These are phyloP conservation scores for Drosophila barbarae DNA, from an alignment of 2,888 invertebrate species.

Conservation along the genomic window DNA sequence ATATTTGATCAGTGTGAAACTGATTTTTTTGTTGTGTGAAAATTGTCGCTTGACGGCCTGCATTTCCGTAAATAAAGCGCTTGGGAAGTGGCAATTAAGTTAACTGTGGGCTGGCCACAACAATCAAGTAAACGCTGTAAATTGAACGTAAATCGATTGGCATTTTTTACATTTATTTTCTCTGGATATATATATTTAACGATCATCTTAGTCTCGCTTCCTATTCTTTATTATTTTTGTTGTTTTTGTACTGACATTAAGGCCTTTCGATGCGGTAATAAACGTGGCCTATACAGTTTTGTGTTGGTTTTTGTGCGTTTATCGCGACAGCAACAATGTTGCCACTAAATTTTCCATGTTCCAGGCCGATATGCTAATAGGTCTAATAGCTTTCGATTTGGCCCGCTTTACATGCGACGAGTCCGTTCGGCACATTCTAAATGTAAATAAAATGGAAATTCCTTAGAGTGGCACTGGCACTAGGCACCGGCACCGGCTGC, in stretches of 20 bases:
- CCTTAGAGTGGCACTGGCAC: conserved; percentile 44
- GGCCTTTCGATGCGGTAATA: conserved; percentile 25
- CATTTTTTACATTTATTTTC: conserved; percentile 14
- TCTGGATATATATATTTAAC: conserved; percentile 1
- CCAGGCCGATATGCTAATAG: conserved; percentile 59
- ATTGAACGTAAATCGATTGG: conserved; percentile 8
- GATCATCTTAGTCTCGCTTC: conserved; percentile 10
- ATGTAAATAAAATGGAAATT: conserved; percentile 74
- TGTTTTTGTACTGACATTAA: neutral
- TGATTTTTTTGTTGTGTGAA: conserved; percentile 13
- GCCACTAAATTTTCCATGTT: conserved; percentile 33
- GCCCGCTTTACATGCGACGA: conserved; percentile 46
- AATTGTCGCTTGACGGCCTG: conserved; percentile 27
- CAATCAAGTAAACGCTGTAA: conserved; percentile 25
- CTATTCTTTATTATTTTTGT: conserved; percentile 13
- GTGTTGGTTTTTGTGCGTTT: neutral
- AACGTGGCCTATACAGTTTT: neutral
- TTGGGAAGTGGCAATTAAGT: conserved; percentile 39
- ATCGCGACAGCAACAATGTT: conserved; percentile 33
- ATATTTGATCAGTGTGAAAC: conserved; percentile 3
- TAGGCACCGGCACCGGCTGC: conserved; percentile 16
- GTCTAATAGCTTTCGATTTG: conserved; percentile 64
- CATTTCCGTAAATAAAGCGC: conserved; percentile 56
- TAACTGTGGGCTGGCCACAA: conserved; percentile 29
- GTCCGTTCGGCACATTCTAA: conserved; percentile 60